Base-by-base conservation (phyloP, 2,888 invertebrate genomes). In the Amphipyra berbera region DNA sequence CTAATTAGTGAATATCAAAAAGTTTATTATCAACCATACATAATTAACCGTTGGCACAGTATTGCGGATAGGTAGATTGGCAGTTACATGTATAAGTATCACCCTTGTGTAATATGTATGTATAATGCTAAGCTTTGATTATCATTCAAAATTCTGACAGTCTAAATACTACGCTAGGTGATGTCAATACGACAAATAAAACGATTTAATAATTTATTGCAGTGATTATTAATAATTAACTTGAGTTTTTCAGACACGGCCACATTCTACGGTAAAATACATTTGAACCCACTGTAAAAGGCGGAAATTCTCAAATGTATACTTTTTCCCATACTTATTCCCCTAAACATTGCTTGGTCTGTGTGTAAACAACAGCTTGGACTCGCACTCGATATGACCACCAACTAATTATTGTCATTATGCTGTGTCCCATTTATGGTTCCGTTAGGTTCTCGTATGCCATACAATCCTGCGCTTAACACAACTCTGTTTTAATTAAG, bases 21-120 rank as follows among this genome's bases (percentile, higher is more conserved):
- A 84, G 87, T 93, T 94, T 92, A 93, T 91, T 93, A 87, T 88
- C 81, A 91, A 91, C 84, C 86, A 86, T 90, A 90, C 84, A 89
- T 87, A 82, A 63, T 73, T 85, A 85, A 89, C 79, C 81, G 89
- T 93, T 93, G 93, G 93, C 93, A 94, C 93, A 89, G 85, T 87
- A 85, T 88, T 89, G 89, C 86, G 80, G 76, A 78, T 82, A 78
- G 78, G 82, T 82, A 82, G 74, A 77, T 81, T 80, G 86, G 88
- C 84, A 84, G 85, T 83, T 75, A 73, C 73, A 55, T 63, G 62
- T 64, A 71, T 21, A 21, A 21, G 1, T 77, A 81, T 79, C 78
- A 79, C 76, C 59, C 72, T 44, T 30, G 66, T 72, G 61, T 64
- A 46, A 61, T 70, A 63, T 68, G 61, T 61, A 69, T 55, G 64